Base-by-base conservation (phyloP, 2,797 vertebrate genomes). In the Ceryle rudis region DNA sequence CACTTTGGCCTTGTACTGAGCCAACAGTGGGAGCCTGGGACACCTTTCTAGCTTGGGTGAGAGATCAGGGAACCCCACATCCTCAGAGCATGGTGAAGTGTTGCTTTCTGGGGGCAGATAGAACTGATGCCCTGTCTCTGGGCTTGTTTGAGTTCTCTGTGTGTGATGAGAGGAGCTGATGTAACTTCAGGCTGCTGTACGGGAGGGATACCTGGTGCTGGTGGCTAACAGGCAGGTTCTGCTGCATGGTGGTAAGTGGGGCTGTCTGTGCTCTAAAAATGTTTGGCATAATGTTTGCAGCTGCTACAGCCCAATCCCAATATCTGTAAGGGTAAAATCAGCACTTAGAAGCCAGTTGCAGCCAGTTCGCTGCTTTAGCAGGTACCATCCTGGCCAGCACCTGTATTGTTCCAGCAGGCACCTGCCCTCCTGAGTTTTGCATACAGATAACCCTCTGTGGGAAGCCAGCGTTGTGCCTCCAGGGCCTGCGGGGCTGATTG, bases 301-400 rank as follows among this genome's bases (percentile, higher is more conserved):
- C 67, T 86, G n/a, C 80, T 49, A 1, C 31, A 52, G 52, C 37
- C 16, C 10, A 65, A 9, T 86, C 37, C 16, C 10, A 65, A 9
- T 86, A 35, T 70, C 79, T 44, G 2, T 78, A 54, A 79, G 74
- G 77, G 90, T 78, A 64, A 81, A 87, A 80, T 47, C 35, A 74
- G 92, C 71, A 29, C 77, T 87, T 69, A 22, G 46, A 58, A 96
- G 70, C 96, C 85, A 83, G 97, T 82, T 82, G 28, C 14, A 94
- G 66, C 95, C 86, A 88, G 97, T 86, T 93, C 29, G 42, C 22
- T 57, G 54, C 91, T 95, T 90, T 81, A 94, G 60, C 96, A 95
- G 93, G 93, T 85, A 93, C 95, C 93, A 95, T 96, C 96, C 94
- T 86, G 88, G 91, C 95, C 55, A 81, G 96, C 92, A 92, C 84